Percentiles rank a stretch among this genome's conserved stretches.
These are phyloP conservation scores for Erebia ligea DNA, from an alignment of 2,888 invertebrate species.

Conservation along the genomic window DNA sequence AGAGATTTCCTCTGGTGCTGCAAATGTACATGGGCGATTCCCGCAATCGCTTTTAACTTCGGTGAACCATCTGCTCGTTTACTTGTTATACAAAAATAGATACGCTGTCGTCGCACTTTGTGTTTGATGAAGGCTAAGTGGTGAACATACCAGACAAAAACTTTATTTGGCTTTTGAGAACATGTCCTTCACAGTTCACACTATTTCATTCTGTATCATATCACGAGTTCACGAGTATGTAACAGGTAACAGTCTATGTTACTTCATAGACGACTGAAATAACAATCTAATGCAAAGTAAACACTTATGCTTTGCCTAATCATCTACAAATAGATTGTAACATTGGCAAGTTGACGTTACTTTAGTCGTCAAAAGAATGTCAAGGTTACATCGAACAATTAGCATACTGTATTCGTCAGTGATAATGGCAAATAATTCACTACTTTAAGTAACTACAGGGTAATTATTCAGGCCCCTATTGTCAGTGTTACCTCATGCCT, in stretches of 20 bases:
- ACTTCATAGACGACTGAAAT: not conserved
- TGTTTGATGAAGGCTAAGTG: no score
- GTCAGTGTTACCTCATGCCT: constrained; percentile 37
- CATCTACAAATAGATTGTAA: constrained; percentile 16
- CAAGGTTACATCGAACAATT: constrained; percentile 62
- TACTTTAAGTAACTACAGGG: constrained; percentile 39
- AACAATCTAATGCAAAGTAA: constrained; percentile 5
- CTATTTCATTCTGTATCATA: no score
- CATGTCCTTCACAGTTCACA: no score
- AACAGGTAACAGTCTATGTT: not conserved
- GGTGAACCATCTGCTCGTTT: not conserved
- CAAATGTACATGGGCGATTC: no score
- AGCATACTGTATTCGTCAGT: constrained; percentile 60
- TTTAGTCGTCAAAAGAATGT: constrained; percentile 61
- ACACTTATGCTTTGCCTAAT: not conserved
- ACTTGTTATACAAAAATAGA: no score
- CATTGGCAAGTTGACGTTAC: constrained; percentile 44
- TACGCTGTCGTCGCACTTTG: no score
- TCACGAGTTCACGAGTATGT: no score
- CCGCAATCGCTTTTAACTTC: no score
- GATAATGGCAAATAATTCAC: constrained; percentile 54
- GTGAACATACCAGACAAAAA: no score
- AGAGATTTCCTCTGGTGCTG: no score
- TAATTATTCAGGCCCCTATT: constrained; percentile 52
- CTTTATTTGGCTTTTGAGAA: no score